Base-by-base conservation (phyloP, 2,797 vertebrate genomes). In the Epinephelus coioides region DNA sequence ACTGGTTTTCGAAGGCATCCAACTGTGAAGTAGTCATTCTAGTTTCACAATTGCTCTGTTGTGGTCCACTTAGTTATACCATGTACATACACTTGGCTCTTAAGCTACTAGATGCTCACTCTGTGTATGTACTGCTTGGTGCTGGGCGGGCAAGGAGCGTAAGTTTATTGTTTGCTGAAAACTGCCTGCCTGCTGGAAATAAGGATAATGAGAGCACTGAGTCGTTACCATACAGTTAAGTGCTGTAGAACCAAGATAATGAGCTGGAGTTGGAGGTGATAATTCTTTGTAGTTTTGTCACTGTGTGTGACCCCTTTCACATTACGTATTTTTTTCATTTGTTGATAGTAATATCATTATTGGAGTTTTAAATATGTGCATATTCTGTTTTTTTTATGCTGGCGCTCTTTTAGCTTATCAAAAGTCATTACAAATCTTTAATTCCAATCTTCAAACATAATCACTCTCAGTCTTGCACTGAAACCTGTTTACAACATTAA, bases 401-500 rank as follows among this genome's bases (percentile, higher is more conserved):
- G 30, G 18, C 51, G 43, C 27, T 60, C 17, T 60, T 83, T 72
- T 30, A 43, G 38, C 7, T 56, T 2, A 15, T 62, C 6, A 61
- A 61, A 53, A 5, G 2, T 54, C 3, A 49, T 56, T 14, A 30
- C 3, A 61, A 23, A 65, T 47, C 19, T 53, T 59, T 12, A 3
- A 34, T 34, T 34, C 27, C 27, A 30, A 30, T 5, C 27, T 30
- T 30, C 27, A 5, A 30, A 30, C 27, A 30, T 27, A 27, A 13
- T 69, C 43, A 7, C 40, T 62, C 30, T 34, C 25, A 21, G 25
- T 25, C 49, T 59, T 47, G 6, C 49, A 2, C 21, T 69, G 25
- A 72, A 57, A 69, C 34, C 1, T 76, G 18, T 80, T 51, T 21
- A 65, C 47, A 72, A 66, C 69, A 62, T 43, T 4, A 63, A 57